These are phyloP conservation scores for Jordanella pulchra DNA, from an alignment of 2,797 vertebrate species.

Conservation along the genomic window DNA sequence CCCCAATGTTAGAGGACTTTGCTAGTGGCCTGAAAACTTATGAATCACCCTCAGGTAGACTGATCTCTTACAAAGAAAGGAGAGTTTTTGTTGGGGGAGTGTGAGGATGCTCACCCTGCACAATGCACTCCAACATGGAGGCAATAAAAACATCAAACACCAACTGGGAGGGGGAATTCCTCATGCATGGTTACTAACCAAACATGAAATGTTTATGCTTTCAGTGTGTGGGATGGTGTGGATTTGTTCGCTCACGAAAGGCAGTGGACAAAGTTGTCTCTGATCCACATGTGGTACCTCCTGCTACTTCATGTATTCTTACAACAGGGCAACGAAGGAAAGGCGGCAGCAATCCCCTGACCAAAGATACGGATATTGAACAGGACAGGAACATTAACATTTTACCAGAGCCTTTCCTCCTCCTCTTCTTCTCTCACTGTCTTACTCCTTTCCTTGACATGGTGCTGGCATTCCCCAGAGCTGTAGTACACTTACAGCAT, in stretches of 20 bases:
- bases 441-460: conserved; percentile 34
- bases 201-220: conserved; percentile 77
- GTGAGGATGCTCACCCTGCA: conserved; percentile 32
- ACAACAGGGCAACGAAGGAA: conserved; percentile 28
- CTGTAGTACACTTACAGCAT: conserved; percentile 42
- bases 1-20: conserved; percentile 55
- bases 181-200: conserved; percentile 65
- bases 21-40: conserved; percentile 52
- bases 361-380: conserved; percentile 62
- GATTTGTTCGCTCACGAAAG: conserved; percentile 38
- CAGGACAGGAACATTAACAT: conserved; percentile 74
- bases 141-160: conserved; percentile 57
- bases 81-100: conserved; percentile 28
- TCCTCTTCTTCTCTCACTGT: conserved; percentile 35
- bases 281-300: conserved; percentile 44
- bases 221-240: conserved; percentile 56
- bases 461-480: conserved; percentile 44
- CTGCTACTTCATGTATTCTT: conserved; percentile 40
- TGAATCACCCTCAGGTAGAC: conserved; percentile 55
- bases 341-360: conserved; percentile 36
- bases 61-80: conserved; percentile 11
- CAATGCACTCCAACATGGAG: conserved; percentile 44
- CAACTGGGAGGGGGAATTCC: conserved; percentile 50
- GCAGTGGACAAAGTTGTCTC: conserved; percentile 43
- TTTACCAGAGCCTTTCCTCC: conserved; percentile 65